Evolutionary conservation across 2,888 invertebrate species (phyloP).

Genomic region (Acrobasis consociella): DNA sequence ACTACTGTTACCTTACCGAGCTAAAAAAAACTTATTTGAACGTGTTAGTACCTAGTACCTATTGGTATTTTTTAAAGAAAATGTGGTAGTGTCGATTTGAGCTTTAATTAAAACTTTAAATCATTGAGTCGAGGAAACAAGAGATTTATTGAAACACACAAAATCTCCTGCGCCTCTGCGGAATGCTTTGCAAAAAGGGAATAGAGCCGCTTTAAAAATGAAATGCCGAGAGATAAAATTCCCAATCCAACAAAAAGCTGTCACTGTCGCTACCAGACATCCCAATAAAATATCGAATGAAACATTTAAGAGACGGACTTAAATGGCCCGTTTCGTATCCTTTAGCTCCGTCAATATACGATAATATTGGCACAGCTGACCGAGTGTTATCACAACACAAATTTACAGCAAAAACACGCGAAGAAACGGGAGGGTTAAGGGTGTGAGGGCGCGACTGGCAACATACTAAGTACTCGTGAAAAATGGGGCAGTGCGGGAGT

Average conservation of each 20-base stretch:
- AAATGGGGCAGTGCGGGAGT: constrained; percentile 59
- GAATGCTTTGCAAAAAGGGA: constrained; percentile 35
- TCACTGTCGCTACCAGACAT: constrained; percentile 15
- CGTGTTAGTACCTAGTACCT: too few species aligned
- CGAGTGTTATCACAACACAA: constrained; percentile 63
- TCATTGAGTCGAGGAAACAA: constrained; percentile 34
- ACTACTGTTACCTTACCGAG: constrained; percentile 20
- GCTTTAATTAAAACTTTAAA: constrained; percentile 19
- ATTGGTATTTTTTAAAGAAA: neutral
- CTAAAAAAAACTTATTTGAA: constrained; percentile 31
- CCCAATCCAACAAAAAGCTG: constrained; percentile 28
- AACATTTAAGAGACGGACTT: neutral
- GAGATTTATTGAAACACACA: constrained; percentile 41
- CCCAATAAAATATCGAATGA: neutral
- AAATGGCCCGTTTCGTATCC: neutral
- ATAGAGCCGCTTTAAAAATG: constrained; percentile 39
- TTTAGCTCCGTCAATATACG: neutral
- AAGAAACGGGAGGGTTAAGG: constrained; percentile 48
- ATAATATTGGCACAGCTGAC: constrained; percentile 58
- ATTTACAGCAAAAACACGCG: constrained; percentile 57
- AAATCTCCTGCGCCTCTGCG: too few species aligned
- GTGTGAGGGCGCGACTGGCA: constrained; percentile 48
- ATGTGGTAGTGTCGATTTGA: neutral
- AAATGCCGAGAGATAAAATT: constrained; percentile 35
- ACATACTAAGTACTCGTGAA: constrained; percentile 63